Percentiles rank a stretch among this genome's conserved stretches.
These are phyloP conservation scores for Cyprinodon variegatus DNA, from an alignment of 2,113 vertebrate genomes.

Conservation along the genomic window DNA sequence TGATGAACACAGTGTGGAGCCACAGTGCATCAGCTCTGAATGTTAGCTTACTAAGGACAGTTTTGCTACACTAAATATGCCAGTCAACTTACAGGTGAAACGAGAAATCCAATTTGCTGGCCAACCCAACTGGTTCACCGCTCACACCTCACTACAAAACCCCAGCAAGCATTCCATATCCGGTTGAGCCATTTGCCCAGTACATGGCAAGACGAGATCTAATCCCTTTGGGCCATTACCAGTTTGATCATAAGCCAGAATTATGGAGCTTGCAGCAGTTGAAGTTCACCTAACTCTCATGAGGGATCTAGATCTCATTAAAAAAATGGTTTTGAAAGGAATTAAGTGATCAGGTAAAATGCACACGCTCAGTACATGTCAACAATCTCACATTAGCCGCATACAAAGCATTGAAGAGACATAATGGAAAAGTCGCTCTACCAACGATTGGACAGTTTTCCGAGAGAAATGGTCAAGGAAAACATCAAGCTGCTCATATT, in stretches of 20 bases:
- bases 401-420: conserved; percentile 2
- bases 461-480: no score
- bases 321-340: conserved; percentile 19
- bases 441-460: neutral
- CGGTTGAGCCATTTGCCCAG: conserved; percentile 4
- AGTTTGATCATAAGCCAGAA: neutral
- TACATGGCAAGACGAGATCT: conserved; percentile 7
- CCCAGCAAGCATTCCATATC: neutral
- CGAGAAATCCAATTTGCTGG: neutral
- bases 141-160: conserved; percentile 5
- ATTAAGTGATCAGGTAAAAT: conserved; percentile 2
- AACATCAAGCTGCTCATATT: neutral
- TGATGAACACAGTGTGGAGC: no score
- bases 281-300: neutral
- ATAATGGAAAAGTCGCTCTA: conserved; percentile 3
- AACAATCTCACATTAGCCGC: conserved; percentile 7
- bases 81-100: neutral
- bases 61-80: neutral
- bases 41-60: neutral
- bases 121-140: neutral
- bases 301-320: conserved; percentile 12
- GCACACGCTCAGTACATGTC: conserved; percentile 8
- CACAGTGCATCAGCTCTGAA: neutral
- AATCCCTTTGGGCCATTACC: conserved; percentile 7
- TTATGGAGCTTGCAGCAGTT: neutral